Conservation (phyloP, 1,140 invertebrate genomes). For the Neocloeon triangulifer region DNA sequence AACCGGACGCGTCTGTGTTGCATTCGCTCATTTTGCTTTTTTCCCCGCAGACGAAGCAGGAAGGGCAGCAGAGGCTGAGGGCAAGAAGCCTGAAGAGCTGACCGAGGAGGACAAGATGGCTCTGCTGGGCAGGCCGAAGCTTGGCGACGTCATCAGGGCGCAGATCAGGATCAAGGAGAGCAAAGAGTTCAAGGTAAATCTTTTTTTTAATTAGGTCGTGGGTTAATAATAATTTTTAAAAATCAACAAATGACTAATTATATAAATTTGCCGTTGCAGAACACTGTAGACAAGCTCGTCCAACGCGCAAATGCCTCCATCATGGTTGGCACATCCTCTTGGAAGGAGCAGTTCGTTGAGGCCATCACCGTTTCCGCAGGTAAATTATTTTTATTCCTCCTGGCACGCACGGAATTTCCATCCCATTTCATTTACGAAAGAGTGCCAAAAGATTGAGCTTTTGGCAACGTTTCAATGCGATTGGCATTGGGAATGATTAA, state of each 20-base stretch:
- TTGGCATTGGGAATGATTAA: too few relatives aligned
- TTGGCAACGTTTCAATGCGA: too few relatives aligned
- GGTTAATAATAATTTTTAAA: too few relatives aligned
- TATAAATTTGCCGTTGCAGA: too few relatives aligned
- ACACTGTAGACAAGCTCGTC: slow-evolving; percentile 91
- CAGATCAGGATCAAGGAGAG: slow-evolving; percentile 87
- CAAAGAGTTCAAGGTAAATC: slow-evolving; percentile 85
- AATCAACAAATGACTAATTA: too few relatives aligned
- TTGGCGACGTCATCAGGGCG: slow-evolving; percentile 63
- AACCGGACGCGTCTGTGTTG: background rate
- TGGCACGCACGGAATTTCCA: too few relatives aligned
- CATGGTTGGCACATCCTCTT: slow-evolving; percentile 85
- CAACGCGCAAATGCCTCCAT: slow-evolving; percentile 87
- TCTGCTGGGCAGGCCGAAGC: slow-evolving; percentile 67
- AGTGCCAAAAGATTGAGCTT: background rate
- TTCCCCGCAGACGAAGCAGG: slow-evolving; percentile 29
- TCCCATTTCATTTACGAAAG: too few relatives aligned
- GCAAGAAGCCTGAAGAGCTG: slow-evolving; percentile 34
- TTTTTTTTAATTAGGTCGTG: too few relatives aligned
- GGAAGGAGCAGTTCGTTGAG: slow-evolving; percentile 96
- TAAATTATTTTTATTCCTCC: slow-evolving; percentile 20
- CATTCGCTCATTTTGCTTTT: slow-evolving; percentile 8
- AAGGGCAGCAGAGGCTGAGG: slow-evolving; percentile 30
- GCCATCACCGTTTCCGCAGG: slow-evolving; percentile 85
- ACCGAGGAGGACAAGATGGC: slow-evolving; percentile 67